A percentile compares a stretch with the other conserved stretches of the same genome.
Evolutionary conservation across 2,113 vertebrate genomes (phyloP).

Genomic region (Clupea harengus): DNA sequence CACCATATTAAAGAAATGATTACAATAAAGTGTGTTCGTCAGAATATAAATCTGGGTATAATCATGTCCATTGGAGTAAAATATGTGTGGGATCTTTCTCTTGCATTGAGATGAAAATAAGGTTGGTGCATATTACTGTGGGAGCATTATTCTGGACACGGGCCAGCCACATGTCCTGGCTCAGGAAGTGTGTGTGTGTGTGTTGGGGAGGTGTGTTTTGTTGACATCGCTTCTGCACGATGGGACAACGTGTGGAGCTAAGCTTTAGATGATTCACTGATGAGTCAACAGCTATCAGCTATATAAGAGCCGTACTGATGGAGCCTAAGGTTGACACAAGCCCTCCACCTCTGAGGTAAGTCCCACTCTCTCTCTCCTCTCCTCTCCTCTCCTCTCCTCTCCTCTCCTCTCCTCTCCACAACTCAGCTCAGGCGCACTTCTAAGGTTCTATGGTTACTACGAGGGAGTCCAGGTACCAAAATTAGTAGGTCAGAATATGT

Average conservation of each 20-base stretch:
- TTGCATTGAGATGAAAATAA: not conserved
- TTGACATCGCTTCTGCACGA: not conserved
- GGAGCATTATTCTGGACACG: not conserved
- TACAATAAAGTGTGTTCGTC: not conserved
- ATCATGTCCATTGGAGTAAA: not conserved
- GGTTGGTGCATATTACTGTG: not conserved
- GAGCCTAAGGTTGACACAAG: slow-evolving; percentile 44
- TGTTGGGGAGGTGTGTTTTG: slow-evolving; percentile 10
- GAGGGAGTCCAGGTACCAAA: not conserved
- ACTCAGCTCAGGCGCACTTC: not conserved
- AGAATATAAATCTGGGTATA: not conserved
- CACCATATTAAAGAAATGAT: not conserved
- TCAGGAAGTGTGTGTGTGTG: slow-evolving; percentile 28
- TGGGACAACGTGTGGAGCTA: slow-evolving; percentile 30
- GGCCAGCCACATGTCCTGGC: not conserved
- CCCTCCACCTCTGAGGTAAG: slow-evolving; percentile 47
- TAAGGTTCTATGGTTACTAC: not conserved
- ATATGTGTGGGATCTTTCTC: not conserved
- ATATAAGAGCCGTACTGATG: slow-evolving; percentile 50
- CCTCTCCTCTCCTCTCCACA: not conserved
- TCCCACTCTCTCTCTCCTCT: slow-evolving; percentile 20
- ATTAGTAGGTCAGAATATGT: not conserved
- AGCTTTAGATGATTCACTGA: slow-evolving; percentile 52
- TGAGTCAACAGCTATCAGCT: slow-evolving; percentile 52
- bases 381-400: slow-evolving; percentile 20